Percentiles rank a stretch among this genome's conserved stretches.
These are phyloP conservation scores for Ammospiza maritima DNA, from an alignment of 2,797 vertebrate genomes.

Conservation along the genomic window DNA sequence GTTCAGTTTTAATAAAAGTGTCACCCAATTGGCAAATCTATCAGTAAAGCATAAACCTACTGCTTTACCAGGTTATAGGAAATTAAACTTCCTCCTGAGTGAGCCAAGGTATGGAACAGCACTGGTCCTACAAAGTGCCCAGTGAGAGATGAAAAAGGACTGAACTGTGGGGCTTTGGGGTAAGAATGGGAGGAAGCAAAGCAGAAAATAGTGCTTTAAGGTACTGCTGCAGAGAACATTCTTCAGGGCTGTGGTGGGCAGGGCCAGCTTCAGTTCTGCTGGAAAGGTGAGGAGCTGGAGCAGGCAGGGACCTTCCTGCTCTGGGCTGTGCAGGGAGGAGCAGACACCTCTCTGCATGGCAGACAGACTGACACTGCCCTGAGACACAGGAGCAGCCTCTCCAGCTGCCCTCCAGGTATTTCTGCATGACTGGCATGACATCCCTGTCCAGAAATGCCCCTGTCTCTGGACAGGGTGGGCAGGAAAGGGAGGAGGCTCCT, in stretches of 20 bases:
- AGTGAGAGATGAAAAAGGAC: neutral
- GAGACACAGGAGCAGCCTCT: neutral
- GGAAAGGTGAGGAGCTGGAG: neutral
- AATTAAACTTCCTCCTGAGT: neutral
- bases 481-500: neutral
- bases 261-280: neutral
- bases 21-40: neutral
- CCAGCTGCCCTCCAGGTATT: fast-evolving
- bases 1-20: neutral
- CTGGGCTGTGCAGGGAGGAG: neutral
- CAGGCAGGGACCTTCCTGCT: neutral
- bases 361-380: neutral
- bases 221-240: neutral
- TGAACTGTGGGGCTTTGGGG: neutral
- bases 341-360: neutral
- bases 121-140: neutral
- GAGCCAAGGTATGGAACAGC: neutral
- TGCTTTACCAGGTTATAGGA: neutral
- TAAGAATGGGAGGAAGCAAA: neutral
- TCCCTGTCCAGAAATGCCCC: neutral
- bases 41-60: neutral
- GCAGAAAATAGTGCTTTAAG: neutral
- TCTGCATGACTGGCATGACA: fast-evolving
- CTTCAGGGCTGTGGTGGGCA: neutral
- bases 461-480: fast-evolving